Percentiles rank a stretch among this genome's conserved stretches.
phyloP scores from a whole-genome alignment of 2,888 invertebrate species.

The Tetranychus truncatus region DNA sequence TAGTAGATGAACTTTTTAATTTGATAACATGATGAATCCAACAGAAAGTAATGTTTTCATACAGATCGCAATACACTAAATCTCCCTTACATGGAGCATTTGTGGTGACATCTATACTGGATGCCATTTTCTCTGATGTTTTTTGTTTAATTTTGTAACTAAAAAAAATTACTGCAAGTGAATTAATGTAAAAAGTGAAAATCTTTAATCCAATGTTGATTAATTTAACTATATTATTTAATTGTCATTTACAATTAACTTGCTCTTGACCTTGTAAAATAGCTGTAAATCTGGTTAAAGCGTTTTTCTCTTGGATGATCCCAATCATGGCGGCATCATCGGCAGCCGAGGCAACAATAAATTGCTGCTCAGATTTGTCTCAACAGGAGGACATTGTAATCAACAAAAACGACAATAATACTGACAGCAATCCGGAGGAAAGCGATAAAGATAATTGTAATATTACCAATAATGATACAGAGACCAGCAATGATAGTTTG shows the following conservation, averaged over 20 bases:
- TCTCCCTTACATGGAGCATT: too few species aligned
- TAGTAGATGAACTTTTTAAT: too few species aligned
- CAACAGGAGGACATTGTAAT: not conserved
- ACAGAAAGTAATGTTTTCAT: too few species aligned
- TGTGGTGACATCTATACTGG: too few species aligned
- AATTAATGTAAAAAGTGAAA: not conserved
- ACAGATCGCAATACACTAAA: too few species aligned
- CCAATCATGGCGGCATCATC: not conserved
- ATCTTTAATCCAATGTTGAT: not conserved
- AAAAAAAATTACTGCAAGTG: too few species aligned
- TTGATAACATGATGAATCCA: too few species aligned
- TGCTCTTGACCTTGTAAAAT: slow-evolving; percentile 1
- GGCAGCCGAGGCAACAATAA: not conserved
- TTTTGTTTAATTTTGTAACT: not conserved
- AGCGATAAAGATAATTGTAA: not conserved
- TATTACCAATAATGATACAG: not conserved
- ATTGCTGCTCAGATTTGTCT: not conserved
- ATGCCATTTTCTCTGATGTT: not conserved
- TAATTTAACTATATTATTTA: not conserved
- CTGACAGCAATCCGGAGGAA: not conserved
- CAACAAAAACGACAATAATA: not conserved
- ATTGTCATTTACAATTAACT: not conserved
- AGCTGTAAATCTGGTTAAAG: not conserved
- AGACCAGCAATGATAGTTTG: not conserved
- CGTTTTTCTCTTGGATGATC: not conserved